Evolutionary conservation across 2,113 vertebrate genomes (phyloP), one percentile per base, ranked within the genome.

Genomic region (Carlito syrichta): DNA sequence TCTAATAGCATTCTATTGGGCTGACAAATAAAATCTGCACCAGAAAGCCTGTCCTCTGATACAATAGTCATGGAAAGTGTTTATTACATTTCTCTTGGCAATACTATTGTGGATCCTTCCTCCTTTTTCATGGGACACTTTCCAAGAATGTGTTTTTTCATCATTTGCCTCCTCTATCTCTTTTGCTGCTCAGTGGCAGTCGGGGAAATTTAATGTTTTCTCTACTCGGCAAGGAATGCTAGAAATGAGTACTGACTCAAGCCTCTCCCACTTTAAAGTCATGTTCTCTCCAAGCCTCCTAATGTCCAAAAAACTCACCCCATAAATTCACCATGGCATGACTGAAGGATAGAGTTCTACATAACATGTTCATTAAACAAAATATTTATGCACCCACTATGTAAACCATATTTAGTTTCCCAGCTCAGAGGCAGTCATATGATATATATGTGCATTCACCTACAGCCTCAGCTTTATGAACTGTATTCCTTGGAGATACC

Each of bases 401-500:
- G 35, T 48, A 82, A 95, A 60, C 85, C 43, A 88, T 52, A 40
- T n/a, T 52, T 56, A 54, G 27, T 22, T 52, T n/a, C 40, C 32
- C 50, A 40, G 86, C 23, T 91, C 20, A 8, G 45, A 79, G 50
- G 76, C 54, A 90, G 62, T 30, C 43, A 7, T 0, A 1, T 78
- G 60, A 86, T 68, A 73, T 63, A n/a, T 45, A 66, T 71, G 62
- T 58, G 78, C 58, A 91, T 76, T 79, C 78, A 95, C 86, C 77
- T 58, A 58, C 66, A 63, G 54, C 32, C 62, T 96, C 62, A 8
- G 58, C 95, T 96, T 91, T 87, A 93, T 78, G 82, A 96, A 88
- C 60, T 7, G 0, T 45, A 85, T 85, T 96, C 83, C 89, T 89
- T 78, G 50, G 83, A 98, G 96, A 71, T 58, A 94, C 71, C 56